phyloP scores from a whole-genome alignment of 2,888 invertebrate species.

The Harpagoxenus sublaevis region DNA sequence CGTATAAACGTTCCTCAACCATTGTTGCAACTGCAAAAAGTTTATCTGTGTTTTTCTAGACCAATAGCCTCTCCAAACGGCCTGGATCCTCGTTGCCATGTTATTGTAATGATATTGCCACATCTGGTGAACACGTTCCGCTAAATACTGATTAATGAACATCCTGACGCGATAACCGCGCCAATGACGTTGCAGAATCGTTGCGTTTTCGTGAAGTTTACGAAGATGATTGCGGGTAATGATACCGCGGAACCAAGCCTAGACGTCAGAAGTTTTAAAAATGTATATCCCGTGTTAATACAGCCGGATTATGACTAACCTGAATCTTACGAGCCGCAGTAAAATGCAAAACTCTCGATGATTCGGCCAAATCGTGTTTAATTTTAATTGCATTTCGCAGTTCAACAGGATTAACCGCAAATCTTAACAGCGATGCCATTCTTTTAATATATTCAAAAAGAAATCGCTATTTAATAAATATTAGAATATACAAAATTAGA shows the following conservation, averaged over 20 bases:
- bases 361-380: slow-evolving; percentile 66
- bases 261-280: background rate
- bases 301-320: slow-evolving; percentile 61
- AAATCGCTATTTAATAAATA: background rate
- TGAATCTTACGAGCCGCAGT: slow-evolving; percentile 76
- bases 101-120: slow-evolving; percentile 72
- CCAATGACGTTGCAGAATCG: slow-evolving; percentile 78
- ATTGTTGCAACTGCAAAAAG: slow-evolving; percentile 67
- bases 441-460: background rate
- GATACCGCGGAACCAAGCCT: slow-evolving; percentile 81
- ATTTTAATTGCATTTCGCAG: slow-evolving; percentile 66
- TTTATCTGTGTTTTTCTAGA: slow-evolving; percentile 69
- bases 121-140: slow-evolving; percentile 69
- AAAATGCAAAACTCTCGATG: slow-evolving; percentile 59
- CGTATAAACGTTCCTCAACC: slow-evolving; percentile 69
- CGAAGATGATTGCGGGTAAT: slow-evolving; percentile 76
- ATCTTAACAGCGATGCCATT: slow-evolving; percentile 71
- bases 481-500: background rate
- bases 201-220: slow-evolving; percentile 73
- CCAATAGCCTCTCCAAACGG: slow-evolving; percentile 79
- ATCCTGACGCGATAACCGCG: slow-evolving; percentile 73
- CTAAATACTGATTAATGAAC: slow-evolving; percentile 60
- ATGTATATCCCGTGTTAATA: background rate
- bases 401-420: slow-evolving; percentile 50
- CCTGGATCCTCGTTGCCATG: slow-evolving; percentile 79